Evolutionary conservation across 2,113 vertebrate species (phyloP).

Genomic region (Malurus alboscapulatus): DNA sequence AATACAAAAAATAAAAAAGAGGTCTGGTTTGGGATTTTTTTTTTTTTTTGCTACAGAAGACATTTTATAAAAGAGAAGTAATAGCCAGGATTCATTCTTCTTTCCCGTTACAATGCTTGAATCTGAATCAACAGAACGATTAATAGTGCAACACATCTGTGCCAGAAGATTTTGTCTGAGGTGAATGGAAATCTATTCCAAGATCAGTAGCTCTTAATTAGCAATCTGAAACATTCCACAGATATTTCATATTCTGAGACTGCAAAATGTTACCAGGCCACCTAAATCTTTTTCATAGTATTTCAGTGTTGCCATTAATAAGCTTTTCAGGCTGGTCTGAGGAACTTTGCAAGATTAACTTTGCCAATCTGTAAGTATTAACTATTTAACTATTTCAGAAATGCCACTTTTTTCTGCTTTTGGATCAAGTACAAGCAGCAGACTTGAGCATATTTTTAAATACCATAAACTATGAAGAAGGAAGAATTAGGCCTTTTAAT

Average conservation of each 20-base stretch:
- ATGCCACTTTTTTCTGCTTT: slow-evolving; percentile 8
- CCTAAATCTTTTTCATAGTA: background rate
- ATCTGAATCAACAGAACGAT: slow-evolving; percentile 49
- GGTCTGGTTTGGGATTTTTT: background rate
- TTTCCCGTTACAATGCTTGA: background rate
- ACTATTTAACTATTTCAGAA: slow-evolving; percentile 39
- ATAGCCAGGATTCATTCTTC: slow-evolving; percentile 30
- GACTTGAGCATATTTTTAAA: slow-evolving; percentile 43
- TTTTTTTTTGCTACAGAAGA: background rate
- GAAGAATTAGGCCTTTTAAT: slow-evolving; percentile 30
- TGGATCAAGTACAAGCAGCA: slow-evolving; percentile 27
- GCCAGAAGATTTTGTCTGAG: slow-evolving; percentile 16
- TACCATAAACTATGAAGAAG: slow-evolving; percentile 18
- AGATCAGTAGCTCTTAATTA: background rate
- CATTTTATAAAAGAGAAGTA: slow-evolving; percentile 27
- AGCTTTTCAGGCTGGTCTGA: slow-evolving; percentile 11
- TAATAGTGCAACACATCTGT: background rate
- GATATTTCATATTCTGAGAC: background rate
- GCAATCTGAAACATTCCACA: background rate
- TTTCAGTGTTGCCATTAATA: slow-evolving; percentile 25
- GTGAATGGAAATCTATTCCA: slow-evolving; percentile 1
- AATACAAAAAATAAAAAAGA: background rate
- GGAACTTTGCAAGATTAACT: slow-evolving; percentile 51
- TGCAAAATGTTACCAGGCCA: background rate
- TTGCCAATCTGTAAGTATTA: slow-evolving; percentile 24